Conservation (phyloP, 1,140 invertebrate genomes). For the Brachionus sp. region DNA sequence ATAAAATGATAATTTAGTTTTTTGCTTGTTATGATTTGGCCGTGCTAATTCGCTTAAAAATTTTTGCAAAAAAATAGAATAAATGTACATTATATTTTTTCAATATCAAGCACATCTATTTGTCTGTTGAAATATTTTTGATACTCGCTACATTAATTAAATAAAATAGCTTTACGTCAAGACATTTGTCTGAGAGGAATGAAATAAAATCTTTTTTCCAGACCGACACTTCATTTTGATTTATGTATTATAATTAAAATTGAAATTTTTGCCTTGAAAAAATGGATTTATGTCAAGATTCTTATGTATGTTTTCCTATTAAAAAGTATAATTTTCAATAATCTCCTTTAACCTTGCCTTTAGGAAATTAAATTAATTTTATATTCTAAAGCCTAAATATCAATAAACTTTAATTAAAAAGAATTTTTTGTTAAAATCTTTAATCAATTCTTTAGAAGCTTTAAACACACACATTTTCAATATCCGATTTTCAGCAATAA, state of each 20-base stretch:
- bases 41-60: background rate
- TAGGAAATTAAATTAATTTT: background rate
- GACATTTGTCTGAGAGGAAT: background rate
- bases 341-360: background rate
- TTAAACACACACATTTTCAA: no score
- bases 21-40: background rate
- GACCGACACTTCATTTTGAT: background rate
- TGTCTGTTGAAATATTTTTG: background rate
- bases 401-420: no score
- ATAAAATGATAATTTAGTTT: background rate
- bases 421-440: no score
- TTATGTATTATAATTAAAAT: background rate
- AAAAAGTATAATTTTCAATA: background rate
- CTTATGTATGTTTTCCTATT: background rate
- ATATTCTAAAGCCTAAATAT: no score
- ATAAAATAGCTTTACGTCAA: background rate
- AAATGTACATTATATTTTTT: background rate
- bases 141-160: background rate
- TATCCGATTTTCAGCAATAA: no score
- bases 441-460: no score
- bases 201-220: background rate
- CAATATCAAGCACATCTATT: background rate
- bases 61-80: background rate
- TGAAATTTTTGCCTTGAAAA: background rate
- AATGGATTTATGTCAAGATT: background rate